Base-by-base conservation (phyloP, 30 jellyfish, hydroid and myxozoan genomes). In the Phacellophora camtschatica region DNA sequence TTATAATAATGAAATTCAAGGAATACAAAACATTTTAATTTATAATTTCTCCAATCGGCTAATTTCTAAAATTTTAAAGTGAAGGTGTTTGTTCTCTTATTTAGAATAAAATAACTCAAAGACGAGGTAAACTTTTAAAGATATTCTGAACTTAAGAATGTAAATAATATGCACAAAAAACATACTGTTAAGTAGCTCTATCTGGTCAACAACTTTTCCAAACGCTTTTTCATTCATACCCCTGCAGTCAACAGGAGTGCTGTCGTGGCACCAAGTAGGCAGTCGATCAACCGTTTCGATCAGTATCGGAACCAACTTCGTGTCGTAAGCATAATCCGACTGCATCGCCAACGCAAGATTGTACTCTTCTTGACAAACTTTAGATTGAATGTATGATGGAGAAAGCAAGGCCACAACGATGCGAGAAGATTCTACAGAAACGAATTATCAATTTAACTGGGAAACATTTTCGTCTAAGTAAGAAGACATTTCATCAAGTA, bases 341-440 rank as follows among this genome's bases (percentile, higher is more conserved):
- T 88, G 90, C 82, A 90, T 30, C 8, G 89, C 89, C 18, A 49
- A 42, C 9, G 97, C 94, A 8, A 90, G 82, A 76, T 90, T 90
- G 79, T 73, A 90, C 49, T 90, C 97, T 43, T 90, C 97, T 59
- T 90, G 97, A 53, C 97, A 90, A 55, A 90, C 97, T 62, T 74
- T 90, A 0, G 97, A 90, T 4, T 63, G 74, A 41, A 90, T 15
- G 35, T 90, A 90, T 22, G 84, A 9, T 15, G 88, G 73, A 28
- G 97, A 90, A 16, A 90, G 35, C 6, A 90, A 77, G 12, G 95
- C 84, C 0, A 90, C 33, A 27, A 90, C 97, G 19, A 66, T 42
- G 54, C 75, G 64, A 11, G 92, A 63, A 15, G 83, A 50, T 45
- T 83, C 97, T 90, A 56, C 24, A 81, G 64, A 36, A 48, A 19